Conservation (phyloP, 2,888 invertebrate genomes). For the Caenorhabditis japonica region DNA sequence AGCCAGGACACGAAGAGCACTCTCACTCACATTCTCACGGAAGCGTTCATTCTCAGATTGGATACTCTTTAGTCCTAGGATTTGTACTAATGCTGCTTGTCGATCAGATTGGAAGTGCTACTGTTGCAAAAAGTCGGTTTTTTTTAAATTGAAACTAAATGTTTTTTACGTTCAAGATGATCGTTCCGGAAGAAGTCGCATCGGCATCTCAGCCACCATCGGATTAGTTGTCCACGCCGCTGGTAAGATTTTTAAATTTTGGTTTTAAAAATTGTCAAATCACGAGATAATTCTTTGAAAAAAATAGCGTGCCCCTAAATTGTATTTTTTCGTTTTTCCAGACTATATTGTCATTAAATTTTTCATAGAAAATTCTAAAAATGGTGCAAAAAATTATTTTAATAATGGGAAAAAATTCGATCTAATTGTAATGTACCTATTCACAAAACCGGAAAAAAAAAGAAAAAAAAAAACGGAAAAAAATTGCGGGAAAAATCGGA, state of each 20-base stretch:
- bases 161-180: conserved; percentile 60
- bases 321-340: too few relatives aligned
- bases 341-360: too few relatives aligned
- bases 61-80: conserved; percentile 91
- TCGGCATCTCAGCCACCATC: conserved; percentile 89
- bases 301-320: too few relatives aligned
- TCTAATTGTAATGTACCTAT: too few relatives aligned
- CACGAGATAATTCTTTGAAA: not conserved
- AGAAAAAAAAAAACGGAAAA: too few relatives aligned
- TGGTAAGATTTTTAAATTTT: conserved; percentile 80
- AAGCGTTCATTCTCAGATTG: conserved; percentile 81
- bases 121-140: conserved; percentile 60
- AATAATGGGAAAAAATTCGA: too few relatives aligned
- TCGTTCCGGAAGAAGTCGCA: conserved; percentile 66
- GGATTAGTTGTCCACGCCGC: conserved; percentile 98
- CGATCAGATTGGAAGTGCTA: conserved; percentile 83
- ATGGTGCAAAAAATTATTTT: too few relatives aligned
- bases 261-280: not conserved
- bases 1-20: conserved; percentile 20
- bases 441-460: too few relatives aligned
- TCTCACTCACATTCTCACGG: conserved; percentile 29
- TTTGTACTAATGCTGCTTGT: conserved; percentile 97
- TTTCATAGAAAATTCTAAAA: too few relatives aligned
- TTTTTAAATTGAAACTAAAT: not conserved
- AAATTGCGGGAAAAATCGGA: too few relatives aligned